Base-by-base conservation (phyloP, 2,797 vertebrate species). In the Danio albolineatus region DNA sequence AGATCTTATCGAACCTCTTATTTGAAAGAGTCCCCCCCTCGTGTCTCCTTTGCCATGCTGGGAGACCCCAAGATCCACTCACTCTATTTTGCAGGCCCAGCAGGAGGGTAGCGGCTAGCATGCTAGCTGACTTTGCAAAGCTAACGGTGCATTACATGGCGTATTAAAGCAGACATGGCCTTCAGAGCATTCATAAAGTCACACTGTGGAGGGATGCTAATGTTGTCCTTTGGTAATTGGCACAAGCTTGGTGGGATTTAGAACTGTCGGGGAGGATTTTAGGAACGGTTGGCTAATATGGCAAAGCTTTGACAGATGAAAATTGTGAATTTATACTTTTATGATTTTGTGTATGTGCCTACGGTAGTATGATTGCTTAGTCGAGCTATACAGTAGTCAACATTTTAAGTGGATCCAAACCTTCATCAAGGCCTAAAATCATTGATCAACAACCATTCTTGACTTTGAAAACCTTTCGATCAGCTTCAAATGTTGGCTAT, bases 191-290 rank as follows among this genome's bases (percentile, higher is more conserved):
- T 65, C 36, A 44, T 44, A 72, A 46, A 62, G 41, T 38, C 41
- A 12, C 12, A 39, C 21, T 46, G 59, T 17, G n/a, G 17, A 66
- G 60, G 17, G 21, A 48, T 14, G 59, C 21, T 79, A 77, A 77
- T 1, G 2, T 59, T 49, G 43, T 77, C 43, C 43, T 49, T n/a
- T 66, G 10, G 10, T 59, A 19, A 77, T 56, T 57, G 75, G 41
- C 21, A 21, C 48, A 49, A 71, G 76, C 38, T 71, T 70, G 6
- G 36, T 66, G 36, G 66, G 66, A 65, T 64, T 73, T 79, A 56
- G 19, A 56, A 39, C 10, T 28, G 38, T 56, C 41, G 16, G 72
- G 48, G 36, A 79, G 14, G 49, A 72, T 71, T 72, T 72, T 54
- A 16, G 51, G 57, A 46, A 39, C 4, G 8, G 73, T 6, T 64